Evolutionary conservation across 2,113 vertebrate genomes (phyloP).

Genomic region (Octodon degus): DNA sequence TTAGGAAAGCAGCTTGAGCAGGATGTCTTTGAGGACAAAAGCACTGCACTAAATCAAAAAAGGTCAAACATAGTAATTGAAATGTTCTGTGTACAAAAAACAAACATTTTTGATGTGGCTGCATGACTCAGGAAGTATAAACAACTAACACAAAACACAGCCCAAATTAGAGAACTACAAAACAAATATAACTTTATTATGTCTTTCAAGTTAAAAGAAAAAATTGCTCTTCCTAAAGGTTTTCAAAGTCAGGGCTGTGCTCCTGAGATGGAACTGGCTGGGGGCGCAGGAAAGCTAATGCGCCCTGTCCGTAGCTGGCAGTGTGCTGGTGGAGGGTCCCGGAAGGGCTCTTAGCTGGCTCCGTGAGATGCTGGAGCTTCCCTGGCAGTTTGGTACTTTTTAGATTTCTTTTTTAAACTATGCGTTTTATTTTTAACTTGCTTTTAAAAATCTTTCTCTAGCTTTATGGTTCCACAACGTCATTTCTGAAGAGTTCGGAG

Average conservation of each 20-base stretch:
- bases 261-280: constrained; percentile 69
- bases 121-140: constrained; percentile 62
- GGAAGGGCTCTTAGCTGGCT: constrained; percentile 71
- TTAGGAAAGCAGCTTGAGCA: constrained; percentile 63
- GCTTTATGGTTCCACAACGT: constrained; percentile 99
- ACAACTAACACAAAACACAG: constrained; percentile 68
- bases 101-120: constrained; percentile 66
- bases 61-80: constrained; percentile 70
- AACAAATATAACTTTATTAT: constrained; percentile 69
- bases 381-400: constrained; percentile 54
- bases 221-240: constrained; percentile 60
- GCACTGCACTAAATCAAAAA: constrained; percentile 55
- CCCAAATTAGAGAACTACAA: constrained; percentile 57
- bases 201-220: constrained; percentile 74
- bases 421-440: constrained; percentile 81
- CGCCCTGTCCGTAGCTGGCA: constrained; percentile 65
- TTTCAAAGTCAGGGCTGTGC: constrained; percentile 67
- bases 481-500: constrained; percentile 94
- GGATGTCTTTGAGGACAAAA: constrained; percentile 64
- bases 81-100: constrained; percentile 64
- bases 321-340: constrained; percentile 65
- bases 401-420: constrained; percentile 60
- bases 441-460: constrained; percentile 78
- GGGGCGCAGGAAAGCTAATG: constrained; percentile 68
- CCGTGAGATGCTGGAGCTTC: constrained; percentile 74